phyloP scores from a whole-genome alignment of 2,888 invertebrate genomes.

The Marronus borbonicus region DNA sequence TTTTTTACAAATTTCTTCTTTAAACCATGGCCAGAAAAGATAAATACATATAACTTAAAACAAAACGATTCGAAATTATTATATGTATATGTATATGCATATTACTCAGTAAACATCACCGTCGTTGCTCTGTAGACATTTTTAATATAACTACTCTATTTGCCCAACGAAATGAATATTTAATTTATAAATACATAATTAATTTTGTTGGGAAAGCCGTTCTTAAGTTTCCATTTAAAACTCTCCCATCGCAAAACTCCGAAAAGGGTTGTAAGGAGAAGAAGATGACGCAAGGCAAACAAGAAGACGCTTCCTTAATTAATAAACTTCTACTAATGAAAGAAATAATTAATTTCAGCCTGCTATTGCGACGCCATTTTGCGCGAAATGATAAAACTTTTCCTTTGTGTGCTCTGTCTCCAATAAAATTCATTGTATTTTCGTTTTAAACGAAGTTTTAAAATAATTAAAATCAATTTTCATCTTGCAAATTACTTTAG shows the following conservation, averaged over 20 bases:
- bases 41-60: conserved; percentile 26
- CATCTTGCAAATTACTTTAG: neutral
- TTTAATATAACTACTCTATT: conserved; percentile 53
- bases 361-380: conserved; percentile 65
- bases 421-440: conserved; percentile 45
- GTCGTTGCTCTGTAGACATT: conserved; percentile 45
- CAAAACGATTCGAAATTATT: conserved; percentile 31
- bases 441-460: conserved; percentile 21
- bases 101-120: conserved; percentile 25
- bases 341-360: conserved; percentile 72
- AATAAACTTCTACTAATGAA: conserved; percentile 72
- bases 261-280: conserved; percentile 66
- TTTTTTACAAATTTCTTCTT: neutral
- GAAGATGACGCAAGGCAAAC: conserved; percentile 71
- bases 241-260: conserved; percentile 68
- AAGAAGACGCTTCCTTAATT: conserved; percentile 72
- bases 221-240: conserved; percentile 70
- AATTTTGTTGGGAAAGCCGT: conserved; percentile 68
- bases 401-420: conserved; percentile 50
- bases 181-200: conserved; percentile 69
- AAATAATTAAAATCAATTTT: conserved; percentile 27
- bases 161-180: conserved; percentile 62
- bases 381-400: conserved; percentile 56
- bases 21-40: neutral
- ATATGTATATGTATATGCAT: neutral